Evolutionary conservation across 92 coral and sea anemone species (phyloP), one percentile per base, ranked within the genome.

Genomic region (Umimayanthus chanpuru): DNA sequence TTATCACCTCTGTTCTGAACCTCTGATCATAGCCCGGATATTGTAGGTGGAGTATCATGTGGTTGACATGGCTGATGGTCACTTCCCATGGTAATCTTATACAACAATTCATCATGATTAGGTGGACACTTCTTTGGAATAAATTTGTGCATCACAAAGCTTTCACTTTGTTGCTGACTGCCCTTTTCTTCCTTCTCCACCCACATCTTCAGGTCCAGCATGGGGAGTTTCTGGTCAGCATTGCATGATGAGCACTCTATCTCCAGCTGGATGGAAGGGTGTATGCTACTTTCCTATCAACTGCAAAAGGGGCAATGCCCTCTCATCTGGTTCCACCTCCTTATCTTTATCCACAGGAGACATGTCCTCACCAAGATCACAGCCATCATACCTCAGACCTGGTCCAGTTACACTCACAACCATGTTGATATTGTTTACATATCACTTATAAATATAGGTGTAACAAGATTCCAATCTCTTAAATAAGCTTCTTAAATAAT

Each of bases 151-250:
- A 44, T 5, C 9, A 3, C 0, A 9, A 9, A 1, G 5, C 73
- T 56, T 39, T 21, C 44, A 14, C 76, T 43, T 30, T 30, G 12
- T 32, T 82, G 7, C 32, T 2, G 21, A 25, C 72, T 71, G 15
- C 80, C 86, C 80, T 30, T 80, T 65, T 88, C 86, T 29, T 77
- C 58, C 28, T 43, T 70, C 86, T 88, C 86, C 25, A 88, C 86
- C 86, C 90, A 88, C 79, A 88, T 36, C 77, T 88, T 88, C 86
- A 80, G 74, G 41, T 88, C 90, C 36, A 88, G 70, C 61, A 88
- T 53, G 56, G 90, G 86, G 6, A 70, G 30, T 23, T 70, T 70
- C 32, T 9, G 14, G 75, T 70, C 75, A 6, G 30, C 30, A 26
- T 23, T 11, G 3, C 25, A 6, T 12, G 32, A 70, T 23, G 75